Conservation (phyloP, 1,140 invertebrate species). For the Calliopsis andreniformis region DNA sequence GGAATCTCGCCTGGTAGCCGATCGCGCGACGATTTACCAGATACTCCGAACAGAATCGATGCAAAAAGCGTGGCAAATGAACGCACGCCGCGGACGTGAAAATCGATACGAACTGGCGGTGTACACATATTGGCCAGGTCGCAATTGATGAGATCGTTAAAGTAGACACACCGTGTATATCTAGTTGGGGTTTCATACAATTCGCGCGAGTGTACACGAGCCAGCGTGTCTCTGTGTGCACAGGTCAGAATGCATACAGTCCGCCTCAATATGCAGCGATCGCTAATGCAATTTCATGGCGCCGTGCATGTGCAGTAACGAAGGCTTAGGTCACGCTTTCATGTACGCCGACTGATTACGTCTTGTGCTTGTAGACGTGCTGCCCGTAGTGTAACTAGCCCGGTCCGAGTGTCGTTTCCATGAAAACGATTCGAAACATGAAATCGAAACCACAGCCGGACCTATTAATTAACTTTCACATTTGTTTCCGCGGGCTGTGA, state of each 20-base stretch:
- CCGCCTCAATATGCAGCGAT: slow-evolving; percentile 62
- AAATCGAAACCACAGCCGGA: not conserved
- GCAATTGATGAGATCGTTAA: slow-evolving; percentile 54
- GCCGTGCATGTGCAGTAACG: slow-evolving; percentile 63
- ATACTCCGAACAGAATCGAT: too few relatives aligned
- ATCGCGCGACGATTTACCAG: too few relatives aligned
- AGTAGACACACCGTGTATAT: slow-evolving; percentile 50
- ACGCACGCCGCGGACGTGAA: slow-evolving; percentile 15
- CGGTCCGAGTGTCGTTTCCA: slow-evolving; percentile 36
- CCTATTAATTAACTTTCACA: slow-evolving; percentile 22
- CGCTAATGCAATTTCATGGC: slow-evolving; percentile 66
- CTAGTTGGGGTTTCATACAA: slow-evolving; percentile 51
- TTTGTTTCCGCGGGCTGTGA: not conserved
- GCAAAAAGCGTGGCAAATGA: too few relatives aligned
- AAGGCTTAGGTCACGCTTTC: slow-evolving; percentile 67
- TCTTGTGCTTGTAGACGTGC: slow-evolving; percentile 52
- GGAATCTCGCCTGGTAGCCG: too few relatives aligned
- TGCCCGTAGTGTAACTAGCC: slow-evolving; percentile 40
- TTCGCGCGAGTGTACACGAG: slow-evolving; percentile 38
- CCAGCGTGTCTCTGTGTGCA: slow-evolving; percentile 30
- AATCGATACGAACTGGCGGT: slow-evolving; percentile 12
- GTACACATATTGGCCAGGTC: slow-evolving; percentile 36
- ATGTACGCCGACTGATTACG: slow-evolving; percentile 63
- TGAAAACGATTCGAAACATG: slow-evolving; percentile 35
- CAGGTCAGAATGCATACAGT: slow-evolving; percentile 55